phyloP scores from a whole-genome alignment of 2,888 invertebrate genomes.

The Caenorhabditis sp. region DNA sequence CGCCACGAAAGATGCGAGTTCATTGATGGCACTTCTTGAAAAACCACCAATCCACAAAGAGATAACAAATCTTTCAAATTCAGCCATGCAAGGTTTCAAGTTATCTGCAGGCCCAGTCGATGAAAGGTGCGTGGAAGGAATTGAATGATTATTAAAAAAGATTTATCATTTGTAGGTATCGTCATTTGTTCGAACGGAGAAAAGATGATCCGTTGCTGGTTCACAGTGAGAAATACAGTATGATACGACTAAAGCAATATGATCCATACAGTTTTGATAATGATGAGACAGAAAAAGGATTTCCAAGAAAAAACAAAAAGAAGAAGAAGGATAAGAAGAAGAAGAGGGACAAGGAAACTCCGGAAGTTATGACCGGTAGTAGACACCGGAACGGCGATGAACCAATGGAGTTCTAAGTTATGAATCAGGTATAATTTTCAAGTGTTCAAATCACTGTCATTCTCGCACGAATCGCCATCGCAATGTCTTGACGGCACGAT shows the following conservation, averaged over 20 bases:
- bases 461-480: conserved; percentile 72
- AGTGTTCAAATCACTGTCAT: conserved; percentile 69
- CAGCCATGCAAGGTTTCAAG: conserved; percentile 73
- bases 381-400: conserved; percentile 26
- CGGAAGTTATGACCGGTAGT: neutral
- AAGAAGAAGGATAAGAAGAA: conserved; percentile 74
- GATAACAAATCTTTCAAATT: conserved; percentile 67
- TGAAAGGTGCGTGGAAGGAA: conserved; percentile 60
- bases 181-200: conserved; percentile 67
- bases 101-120: conserved; percentile 74
- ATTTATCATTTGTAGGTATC: conserved; percentile 63
- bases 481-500: conserved; percentile 71
- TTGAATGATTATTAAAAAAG: neutral
- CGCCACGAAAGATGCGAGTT: conserved; percentile 68
- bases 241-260: conserved; percentile 21
- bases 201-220: conserved; percentile 27
- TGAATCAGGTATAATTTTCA: neutral
- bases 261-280: conserved; percentile 38
- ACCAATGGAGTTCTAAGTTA: conserved; percentile 56
- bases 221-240: conserved; percentile 40
- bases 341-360: conserved; percentile 56
- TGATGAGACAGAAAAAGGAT: conserved; percentile 37
- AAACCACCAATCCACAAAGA: conserved; percentile 80
- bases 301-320: conserved; percentile 64
- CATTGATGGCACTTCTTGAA: conserved; percentile 72